Evolutionary conservation across 2,797 vertebrate species (phyloP).

Genomic region (Vespertilio murinus): DNA sequence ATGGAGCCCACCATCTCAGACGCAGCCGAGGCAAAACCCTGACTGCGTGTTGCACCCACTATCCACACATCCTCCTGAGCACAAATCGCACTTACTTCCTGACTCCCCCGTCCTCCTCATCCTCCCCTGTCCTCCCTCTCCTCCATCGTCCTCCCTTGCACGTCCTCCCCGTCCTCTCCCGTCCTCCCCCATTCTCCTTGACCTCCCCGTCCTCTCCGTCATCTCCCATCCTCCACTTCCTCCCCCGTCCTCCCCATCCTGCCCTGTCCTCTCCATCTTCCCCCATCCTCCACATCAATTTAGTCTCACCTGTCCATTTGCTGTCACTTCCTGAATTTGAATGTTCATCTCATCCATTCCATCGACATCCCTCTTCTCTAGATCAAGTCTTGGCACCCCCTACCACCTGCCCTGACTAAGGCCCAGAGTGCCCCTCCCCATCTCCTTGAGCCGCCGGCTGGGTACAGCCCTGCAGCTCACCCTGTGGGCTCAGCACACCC

Average conservation of each 20-base stretch:
- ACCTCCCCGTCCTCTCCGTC: background rate
- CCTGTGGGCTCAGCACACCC: background rate
- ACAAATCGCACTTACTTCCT: background rate
- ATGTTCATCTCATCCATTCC: background rate
- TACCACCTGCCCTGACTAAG: background rate
- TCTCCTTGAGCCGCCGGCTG: too few relatives aligned
- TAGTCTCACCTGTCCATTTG: background rate
- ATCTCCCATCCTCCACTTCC: background rate
- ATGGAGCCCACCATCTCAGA: background rate
- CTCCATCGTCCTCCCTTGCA: too few relatives aligned
- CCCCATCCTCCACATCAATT: background rate
- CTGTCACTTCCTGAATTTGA: background rate
- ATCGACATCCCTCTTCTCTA: background rate
- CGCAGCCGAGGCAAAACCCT: background rate
- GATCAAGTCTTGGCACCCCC: background rate
- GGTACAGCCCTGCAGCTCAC: background rate
- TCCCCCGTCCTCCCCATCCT: background rate
- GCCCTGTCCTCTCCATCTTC: background rate
- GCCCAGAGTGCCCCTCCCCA: background rate
- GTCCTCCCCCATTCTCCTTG: background rate
- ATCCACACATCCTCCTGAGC: background rate
- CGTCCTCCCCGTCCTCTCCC: background rate
- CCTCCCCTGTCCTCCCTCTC: too few relatives aligned
- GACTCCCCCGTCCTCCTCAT: background rate
- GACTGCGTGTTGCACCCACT: background rate